Evolutionary conservation across 2,888 invertebrate species (phyloP), one percentile per base, ranked within the genome.

Genomic region (Rhamnusium bicolor): DNA sequence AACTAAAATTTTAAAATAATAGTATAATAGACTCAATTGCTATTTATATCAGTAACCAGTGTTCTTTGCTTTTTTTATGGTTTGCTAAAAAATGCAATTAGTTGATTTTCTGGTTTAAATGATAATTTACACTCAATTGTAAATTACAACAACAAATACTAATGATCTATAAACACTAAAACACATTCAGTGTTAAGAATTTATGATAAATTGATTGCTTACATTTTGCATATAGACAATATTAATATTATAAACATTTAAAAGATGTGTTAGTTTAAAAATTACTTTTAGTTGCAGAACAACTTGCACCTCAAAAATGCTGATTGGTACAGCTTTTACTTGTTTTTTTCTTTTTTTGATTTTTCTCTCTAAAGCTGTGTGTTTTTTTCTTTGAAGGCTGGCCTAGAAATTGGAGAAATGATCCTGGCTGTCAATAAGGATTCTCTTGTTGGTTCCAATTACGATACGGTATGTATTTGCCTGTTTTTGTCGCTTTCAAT

Each of bases 371-470:
- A 78, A 79, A 79, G 75, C 71, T 77, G 71, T 79, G 72, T 79
- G 69, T 74, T 72, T 69, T n/a, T 80, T 79, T 79, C 81, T 78
- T 90, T 90, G 1, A 90, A 96, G 95, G 96, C 96, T 82, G 97
- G 98, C 67, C 91, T 99, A 58, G 94, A 95, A 90, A 98, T 98
- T 70, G 99, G 99, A 76, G 99, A 99, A 89, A 96, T 99, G 95
- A 94, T 99, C 79, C 90, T 99, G 75, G 95, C 97, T 53, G 97
- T 99, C 61, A 99, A 99, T 89, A 95, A 96, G 84, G 97, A 98
- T 85, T 95, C 97, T 19, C 89, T 97, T 66, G 90, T 96, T 14
- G 96, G 95, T 78, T 93, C 94, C 78, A 96, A 93, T 85, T 97
- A 97, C 84, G 96, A 97, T 84, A 93, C 94, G 85, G 96, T 96